These are phyloP conservation scores for Polyploca ridens DNA, from an alignment of 2,888 invertebrate genomes.

Conservation along the genomic window DNA sequence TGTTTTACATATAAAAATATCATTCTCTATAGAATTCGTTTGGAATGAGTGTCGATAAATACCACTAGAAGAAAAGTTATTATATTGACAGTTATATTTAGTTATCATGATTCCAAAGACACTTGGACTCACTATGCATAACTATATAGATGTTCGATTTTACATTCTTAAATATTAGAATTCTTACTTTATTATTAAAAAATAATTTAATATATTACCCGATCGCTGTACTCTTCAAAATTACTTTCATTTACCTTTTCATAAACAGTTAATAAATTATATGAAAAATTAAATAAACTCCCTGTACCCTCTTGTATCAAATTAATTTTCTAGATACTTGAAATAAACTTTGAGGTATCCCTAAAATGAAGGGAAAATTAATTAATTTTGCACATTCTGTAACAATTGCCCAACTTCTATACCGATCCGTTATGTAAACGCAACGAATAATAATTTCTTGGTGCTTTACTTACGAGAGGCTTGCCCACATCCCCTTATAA, in stretches of 20 bases:
- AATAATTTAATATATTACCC: background rate
- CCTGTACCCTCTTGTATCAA: background rate
- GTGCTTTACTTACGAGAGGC: conserved; percentile 17
- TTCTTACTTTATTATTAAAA: background rate
- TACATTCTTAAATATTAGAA: too few relatives aligned
- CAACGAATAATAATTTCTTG: conserved; percentile 19
- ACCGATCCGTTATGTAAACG: conserved; percentile 33
- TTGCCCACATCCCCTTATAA: conserved; percentile 18
- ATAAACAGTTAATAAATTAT: background rate
- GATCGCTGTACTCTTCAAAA: background rate
- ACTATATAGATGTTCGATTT: too few relatives aligned
- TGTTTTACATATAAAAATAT: too few relatives aligned
- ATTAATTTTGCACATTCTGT: conserved; percentile 41
- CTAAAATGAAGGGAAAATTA: conserved; percentile 43
- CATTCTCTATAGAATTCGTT: too few relatives aligned
- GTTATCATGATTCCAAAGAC: too few relatives aligned
- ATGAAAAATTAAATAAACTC: background rate
- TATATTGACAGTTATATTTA: too few relatives aligned
- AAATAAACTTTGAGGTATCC: conserved; percentile 27
- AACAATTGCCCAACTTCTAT: conserved; percentile 43
- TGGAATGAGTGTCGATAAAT: too few relatives aligned
- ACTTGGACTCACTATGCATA: too few relatives aligned
- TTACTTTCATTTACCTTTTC: background rate
- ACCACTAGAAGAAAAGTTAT: too few relatives aligned
- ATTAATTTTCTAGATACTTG: conserved; percentile 16